Percentiles rank a stretch among this genome's conserved stretches.
These are phyloP conservation scores for Pollachius pollachius DNA, from an alignment of 2,113 vertebrate genomes.

Conservation along the genomic window DNA sequence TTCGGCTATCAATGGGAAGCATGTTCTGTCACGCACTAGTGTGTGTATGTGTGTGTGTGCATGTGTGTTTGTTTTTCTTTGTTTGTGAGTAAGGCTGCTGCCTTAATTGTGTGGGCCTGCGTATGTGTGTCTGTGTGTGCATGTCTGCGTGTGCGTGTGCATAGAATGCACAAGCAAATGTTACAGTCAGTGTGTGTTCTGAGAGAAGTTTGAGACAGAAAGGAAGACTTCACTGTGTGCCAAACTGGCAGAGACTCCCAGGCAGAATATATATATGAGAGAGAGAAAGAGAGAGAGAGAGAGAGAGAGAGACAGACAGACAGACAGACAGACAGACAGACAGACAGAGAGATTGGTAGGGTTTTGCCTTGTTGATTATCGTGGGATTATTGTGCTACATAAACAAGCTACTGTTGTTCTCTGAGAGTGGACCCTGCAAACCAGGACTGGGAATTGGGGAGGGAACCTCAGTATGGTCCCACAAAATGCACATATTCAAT, in stretches of 20 bases:
- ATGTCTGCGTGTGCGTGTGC: slow-evolving; percentile 3
- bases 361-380: slow-evolving; percentile 69
- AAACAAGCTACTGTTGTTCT: slow-evolving; percentile 71
- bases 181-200: slow-evolving; percentile 19
- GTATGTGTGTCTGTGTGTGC: slow-evolving; percentile 1
- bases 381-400: slow-evolving; percentile 69
- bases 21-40: too few species aligned
- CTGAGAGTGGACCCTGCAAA: slow-evolving; percentile 22
- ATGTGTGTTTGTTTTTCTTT: neutral
- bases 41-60: slow-evolving; percentile 10
- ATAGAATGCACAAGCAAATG: neutral
- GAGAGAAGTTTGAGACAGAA: slow-evolving; percentile 47
- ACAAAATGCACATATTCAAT: neutral
- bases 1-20: neutral
- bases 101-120: neutral
- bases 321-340: too few species aligned
- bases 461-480: slow-evolving; percentile 17
- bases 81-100: slow-evolving; percentile 8
- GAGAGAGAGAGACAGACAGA: too few species aligned
- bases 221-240: slow-evolving; percentile 37
- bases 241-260: slow-evolving; percentile 55
- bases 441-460: slow-evolving; percentile 2
- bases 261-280: neutral
- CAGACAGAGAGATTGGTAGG: slow-evolving; percentile 54
- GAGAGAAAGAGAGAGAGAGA: slow-evolving; percentile 23